Percentiles rank a stretch among this genome's conserved stretches.
Evolutionary conservation across 2,888 invertebrate genomes (phyloP).

Genomic region (Amphipoea lucens): DNA sequence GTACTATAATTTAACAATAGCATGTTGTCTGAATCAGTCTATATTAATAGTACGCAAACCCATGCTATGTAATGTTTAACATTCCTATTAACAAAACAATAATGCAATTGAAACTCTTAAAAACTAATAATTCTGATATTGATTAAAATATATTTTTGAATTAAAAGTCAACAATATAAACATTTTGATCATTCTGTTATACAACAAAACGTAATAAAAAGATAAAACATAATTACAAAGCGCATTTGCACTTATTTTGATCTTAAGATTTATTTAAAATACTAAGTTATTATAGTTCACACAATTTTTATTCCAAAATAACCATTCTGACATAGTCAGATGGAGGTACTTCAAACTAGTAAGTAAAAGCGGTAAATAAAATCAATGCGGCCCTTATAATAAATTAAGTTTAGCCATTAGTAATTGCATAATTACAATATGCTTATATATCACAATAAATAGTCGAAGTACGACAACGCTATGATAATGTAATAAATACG

Average conservation of each 20-base stretch:
- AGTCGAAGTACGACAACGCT: conserved; percentile 50
- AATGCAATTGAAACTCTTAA: conserved; percentile 67
- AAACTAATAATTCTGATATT: conserved; percentile 66
- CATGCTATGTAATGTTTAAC: conserved; percentile 51
- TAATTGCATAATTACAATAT: conserved; percentile 54
- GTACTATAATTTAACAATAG: conserved; percentile 52
- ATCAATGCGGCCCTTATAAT: conserved; percentile 39
- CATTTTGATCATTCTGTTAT: conserved; percentile 49
- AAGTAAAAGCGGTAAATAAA: conserved; percentile 49
- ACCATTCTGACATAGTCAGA: conserved; percentile 19
- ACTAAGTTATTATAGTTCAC: conserved; percentile 45
- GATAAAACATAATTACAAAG: conserved; percentile 55
- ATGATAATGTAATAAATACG: conserved; percentile 46
- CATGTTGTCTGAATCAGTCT: conserved; percentile 57
- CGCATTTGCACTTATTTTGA: conserved; percentile 49
- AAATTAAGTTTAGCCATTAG: conserved; percentile 59
- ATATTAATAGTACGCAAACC: conserved; percentile 55
- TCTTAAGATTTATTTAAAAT: conserved; percentile 44
- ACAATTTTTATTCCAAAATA: conserved; percentile 47
- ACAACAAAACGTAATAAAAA: conserved; percentile 58
- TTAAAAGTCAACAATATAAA: conserved; percentile 69
- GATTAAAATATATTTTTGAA: conserved; percentile 60
- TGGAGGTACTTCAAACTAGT: conserved; percentile 32
- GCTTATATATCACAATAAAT: conserved; percentile 67
- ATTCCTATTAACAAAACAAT: conserved; percentile 63